Evolutionary conservation across 2,113 vertebrate genomes (phyloP).

Genomic region (Thinocorus orbignyianus): DNA sequence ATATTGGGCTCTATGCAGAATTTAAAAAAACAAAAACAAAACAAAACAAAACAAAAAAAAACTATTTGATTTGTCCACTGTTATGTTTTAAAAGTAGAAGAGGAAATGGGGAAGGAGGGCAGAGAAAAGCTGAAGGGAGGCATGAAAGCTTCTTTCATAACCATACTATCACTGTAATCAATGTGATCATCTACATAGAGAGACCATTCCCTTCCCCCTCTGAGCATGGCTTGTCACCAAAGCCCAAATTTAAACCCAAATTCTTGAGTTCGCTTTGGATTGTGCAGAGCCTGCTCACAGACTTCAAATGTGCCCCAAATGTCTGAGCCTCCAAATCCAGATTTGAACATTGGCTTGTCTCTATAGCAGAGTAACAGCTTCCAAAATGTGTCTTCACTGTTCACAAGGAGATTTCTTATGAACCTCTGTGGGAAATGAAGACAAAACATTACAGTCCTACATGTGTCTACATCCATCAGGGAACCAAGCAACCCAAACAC

Average conservation of each 20-base stretch:
- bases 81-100: neutral
- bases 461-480: neutral
- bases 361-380: neutral
- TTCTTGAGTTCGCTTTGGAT: neutral
- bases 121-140: neutral
- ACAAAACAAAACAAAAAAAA: neutral
- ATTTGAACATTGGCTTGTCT: neutral
- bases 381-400: neutral
- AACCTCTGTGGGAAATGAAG: neutral
- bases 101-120: neutral
- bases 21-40: no score
- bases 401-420: neutral
- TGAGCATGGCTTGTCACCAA: neutral
- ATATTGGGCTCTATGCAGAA: neutral
- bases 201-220: neutral
- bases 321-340: neutral
- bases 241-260: neutral
- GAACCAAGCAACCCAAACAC: neutral
- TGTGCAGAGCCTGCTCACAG: neutral
- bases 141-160: neutral
- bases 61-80: neutral
- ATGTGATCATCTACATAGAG: neutral
- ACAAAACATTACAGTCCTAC: neutral
- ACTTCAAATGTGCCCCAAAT: neutral
- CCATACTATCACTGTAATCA: neutral